Evolutionary conservation across 2,888 invertebrate genomes (phyloP).

Genomic region (Papilio protenor): DNA sequence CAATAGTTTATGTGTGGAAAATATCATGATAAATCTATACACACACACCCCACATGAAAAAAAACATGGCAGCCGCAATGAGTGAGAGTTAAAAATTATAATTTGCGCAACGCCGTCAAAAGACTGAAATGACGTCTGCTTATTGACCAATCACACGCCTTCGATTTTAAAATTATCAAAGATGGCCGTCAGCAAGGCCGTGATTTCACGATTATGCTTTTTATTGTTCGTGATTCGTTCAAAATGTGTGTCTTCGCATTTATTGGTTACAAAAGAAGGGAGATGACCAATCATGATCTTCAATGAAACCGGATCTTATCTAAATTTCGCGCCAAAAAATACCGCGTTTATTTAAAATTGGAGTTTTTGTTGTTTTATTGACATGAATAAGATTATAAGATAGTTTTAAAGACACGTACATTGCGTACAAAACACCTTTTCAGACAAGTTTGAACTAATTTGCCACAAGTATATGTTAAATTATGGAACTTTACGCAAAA

Average conservation of each 20-base stretch:
- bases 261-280: conserved; percentile 57
- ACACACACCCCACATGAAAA: conserved; percentile 88
- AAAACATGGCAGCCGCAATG: conserved; percentile 89
- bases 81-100: conserved; percentile 76
- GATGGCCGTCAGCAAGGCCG: conserved; percentile 67
- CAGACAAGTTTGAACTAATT: too few species aligned
- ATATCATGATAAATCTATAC: conserved; percentile 76
- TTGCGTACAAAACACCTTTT: too few species aligned
- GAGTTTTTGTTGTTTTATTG: neutral
- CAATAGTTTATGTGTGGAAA: conserved; percentile 76
- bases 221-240: conserved; percentile 66
- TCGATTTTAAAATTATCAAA: conserved; percentile 67
- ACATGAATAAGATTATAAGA: neutral
- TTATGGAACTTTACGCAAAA: neutral
- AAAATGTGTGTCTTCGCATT: conserved; percentile 50
- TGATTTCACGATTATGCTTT: conserved; percentile 59
- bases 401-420: neutral
- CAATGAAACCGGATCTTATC: conserved; percentile 53
- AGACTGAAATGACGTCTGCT: conserved; percentile 73
- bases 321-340: conserved; percentile 60
- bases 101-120: conserved; percentile 82
- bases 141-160: conserved; percentile 70
- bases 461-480: too few species aligned
- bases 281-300: conserved; percentile 58
- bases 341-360: conserved; percentile 58